Percentiles rank a stretch among this genome's conserved stretches.
These are phyloP conservation scores for Pteromalus puparum DNA, from an alignment of 1,140 invertebrate species.

Conservation along the genomic window DNA sequence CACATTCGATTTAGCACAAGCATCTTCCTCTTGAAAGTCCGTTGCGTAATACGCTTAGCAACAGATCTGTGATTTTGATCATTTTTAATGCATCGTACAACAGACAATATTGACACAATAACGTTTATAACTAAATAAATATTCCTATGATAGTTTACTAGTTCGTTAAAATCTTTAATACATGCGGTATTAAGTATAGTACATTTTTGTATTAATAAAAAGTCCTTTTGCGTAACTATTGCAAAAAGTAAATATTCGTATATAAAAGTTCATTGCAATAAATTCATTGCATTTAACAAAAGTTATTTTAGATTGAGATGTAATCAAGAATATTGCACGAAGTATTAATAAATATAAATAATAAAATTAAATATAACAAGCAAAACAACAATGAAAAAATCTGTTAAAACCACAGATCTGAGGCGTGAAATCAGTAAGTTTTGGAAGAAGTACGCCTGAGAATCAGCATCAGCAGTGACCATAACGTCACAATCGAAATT, in stretches of 20 bases:
- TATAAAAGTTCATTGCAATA: too few species aligned
- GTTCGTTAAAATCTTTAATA: background rate
- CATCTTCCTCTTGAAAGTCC: background rate
- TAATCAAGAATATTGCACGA: too few species aligned
- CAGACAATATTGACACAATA: background rate
- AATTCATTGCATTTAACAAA: too few species aligned
- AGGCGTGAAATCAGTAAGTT: background rate
- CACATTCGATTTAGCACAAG: background rate
- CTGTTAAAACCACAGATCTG: slow-evolving; percentile 7
- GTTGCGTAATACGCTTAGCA: background rate
- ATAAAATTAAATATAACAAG: background rate
- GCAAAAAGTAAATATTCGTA: too few species aligned
- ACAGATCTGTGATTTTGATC: slow-evolving; percentile 18
- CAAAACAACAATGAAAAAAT: background rate
- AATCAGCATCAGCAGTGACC: background rate
- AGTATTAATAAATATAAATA: background rate
- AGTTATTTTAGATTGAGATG: too few species aligned
- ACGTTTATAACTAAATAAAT: background rate
- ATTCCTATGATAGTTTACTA: background rate
- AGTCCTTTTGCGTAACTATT: too few species aligned
- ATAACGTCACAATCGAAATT: background rate
- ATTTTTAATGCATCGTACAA: background rate
- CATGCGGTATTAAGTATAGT: background rate
- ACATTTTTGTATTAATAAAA: too few species aligned
- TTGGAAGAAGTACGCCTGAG: background rate